Percentiles rank a stretch among this genome's conserved stretches.
phyloP scores from a whole-genome alignment of 2,888 invertebrate species.

The Oscheius sp. region DNA sequence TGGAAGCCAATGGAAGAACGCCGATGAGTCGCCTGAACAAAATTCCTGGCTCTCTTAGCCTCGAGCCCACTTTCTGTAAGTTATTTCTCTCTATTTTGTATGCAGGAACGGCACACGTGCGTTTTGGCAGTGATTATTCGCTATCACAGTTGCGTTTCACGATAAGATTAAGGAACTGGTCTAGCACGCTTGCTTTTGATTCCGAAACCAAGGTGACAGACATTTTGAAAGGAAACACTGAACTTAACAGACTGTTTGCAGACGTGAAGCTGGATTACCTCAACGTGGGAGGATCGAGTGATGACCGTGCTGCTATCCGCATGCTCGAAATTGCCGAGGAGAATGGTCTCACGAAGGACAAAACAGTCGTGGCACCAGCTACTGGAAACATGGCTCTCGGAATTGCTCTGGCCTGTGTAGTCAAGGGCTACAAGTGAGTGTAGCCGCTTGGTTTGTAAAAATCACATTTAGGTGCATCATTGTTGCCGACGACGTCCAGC shows the following conservation, averaged over 20 bases:
- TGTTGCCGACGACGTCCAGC: slow-evolving; percentile 98
- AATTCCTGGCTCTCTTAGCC: slow-evolving; percentile 51
- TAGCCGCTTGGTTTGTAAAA: background rate
- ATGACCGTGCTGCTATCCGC: slow-evolving; percentile 85
- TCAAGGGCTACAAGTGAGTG: slow-evolving; percentile 90
- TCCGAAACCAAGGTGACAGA: background rate
- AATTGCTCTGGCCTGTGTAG: slow-evolving; percentile 91
- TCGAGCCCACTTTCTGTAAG: slow-evolving; percentile 64
- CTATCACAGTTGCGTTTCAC: background rate
- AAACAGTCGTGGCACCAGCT: slow-evolving; percentile 92
- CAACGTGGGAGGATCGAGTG: slow-evolving; percentile 95
- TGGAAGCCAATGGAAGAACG: slow-evolving; percentile 63
- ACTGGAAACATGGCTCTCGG: slow-evolving; percentile 88
- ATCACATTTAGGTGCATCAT: slow-evolving; percentile 87
- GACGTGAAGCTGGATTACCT: slow-evolving; percentile 97
- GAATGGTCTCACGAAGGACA: slow-evolving; percentile 85
- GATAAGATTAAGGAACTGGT: slow-evolving; percentile 33
- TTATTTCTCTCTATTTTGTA: slow-evolving; percentile 13
- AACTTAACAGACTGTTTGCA: slow-evolving; percentile 75
- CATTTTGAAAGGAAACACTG: background rate
- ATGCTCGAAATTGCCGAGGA: slow-evolving; percentile 42
- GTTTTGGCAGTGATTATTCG: background rate
- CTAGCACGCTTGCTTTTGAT: background rate
- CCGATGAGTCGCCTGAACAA: slow-evolving; percentile 56
- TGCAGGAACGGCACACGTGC: background rate